These are phyloP conservation scores for Calonectris borealis DNA, from an alignment of 2,113 vertebrate species.

Conservation along the genomic window DNA sequence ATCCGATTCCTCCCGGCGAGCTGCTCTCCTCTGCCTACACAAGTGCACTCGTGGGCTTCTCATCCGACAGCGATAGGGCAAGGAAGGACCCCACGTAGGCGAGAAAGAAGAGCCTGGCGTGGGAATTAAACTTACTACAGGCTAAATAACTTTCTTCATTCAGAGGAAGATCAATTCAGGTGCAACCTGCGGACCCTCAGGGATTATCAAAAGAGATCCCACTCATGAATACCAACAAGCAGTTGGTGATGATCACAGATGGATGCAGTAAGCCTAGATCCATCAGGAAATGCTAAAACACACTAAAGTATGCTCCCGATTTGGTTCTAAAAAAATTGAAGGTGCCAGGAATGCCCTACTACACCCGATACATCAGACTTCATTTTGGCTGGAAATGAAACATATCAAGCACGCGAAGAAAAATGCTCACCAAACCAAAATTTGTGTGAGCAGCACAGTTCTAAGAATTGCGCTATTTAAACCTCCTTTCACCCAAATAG, in stretches of 20 bases:
- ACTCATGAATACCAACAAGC: not conserved
- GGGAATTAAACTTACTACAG: not conserved
- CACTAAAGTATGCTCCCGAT: not conserved
- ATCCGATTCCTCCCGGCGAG: accelerated
- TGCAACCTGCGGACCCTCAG: not conserved
- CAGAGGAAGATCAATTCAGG: not conserved
- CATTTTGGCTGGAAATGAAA: not conserved
- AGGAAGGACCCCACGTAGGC: accelerated
- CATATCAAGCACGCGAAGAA: not conserved
- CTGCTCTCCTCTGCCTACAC: not conserved
- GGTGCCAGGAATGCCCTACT: not conserved
- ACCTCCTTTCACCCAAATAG: not conserved
- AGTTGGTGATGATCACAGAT: not conserved
- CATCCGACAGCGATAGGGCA: not conserved
- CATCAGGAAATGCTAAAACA: not conserved
- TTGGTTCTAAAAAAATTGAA: not conserved
- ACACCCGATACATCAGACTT: not conserved
- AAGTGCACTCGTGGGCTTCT: not conserved
- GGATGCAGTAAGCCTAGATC: not conserved
- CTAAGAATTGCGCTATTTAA: not conserved
- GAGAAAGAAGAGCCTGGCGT: not conserved
- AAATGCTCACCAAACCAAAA: not conserved
- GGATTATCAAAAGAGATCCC: not conserved
- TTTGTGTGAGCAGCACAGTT: not conserved
- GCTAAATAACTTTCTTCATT: not conserved